Evolutionary conservation across 2,113 vertebrate species (phyloP).

Genomic region (Thymallus thymallus): DNA sequence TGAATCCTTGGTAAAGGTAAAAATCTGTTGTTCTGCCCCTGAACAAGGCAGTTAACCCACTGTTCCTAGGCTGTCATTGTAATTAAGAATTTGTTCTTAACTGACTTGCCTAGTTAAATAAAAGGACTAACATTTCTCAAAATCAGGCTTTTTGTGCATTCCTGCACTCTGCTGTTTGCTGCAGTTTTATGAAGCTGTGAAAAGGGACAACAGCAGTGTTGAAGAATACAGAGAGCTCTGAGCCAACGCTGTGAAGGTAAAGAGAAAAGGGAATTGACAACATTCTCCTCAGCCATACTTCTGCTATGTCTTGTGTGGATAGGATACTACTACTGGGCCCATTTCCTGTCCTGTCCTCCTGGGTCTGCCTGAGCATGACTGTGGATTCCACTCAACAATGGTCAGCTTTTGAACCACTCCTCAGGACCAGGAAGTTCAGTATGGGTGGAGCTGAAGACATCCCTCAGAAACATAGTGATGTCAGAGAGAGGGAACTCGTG

Average conservation of each 20-base stretch:
- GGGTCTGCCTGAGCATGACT: conserved; percentile 37
- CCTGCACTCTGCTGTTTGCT: background rate
- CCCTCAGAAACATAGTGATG: no score
- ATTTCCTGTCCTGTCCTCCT: background rate
- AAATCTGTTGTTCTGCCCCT: no score
- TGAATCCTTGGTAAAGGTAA: no score
- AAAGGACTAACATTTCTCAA: no score
- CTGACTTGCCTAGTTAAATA: no score
- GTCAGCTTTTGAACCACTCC: conserved; percentile 47
- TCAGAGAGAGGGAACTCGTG: no score
- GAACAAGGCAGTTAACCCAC: no score
- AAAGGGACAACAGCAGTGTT: conserved; percentile 6
- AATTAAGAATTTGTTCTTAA: no score
- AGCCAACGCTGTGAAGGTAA: conserved; percentile 7
- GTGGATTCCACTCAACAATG: conserved; percentile 24
- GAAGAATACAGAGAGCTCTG: conserved; percentile 16
- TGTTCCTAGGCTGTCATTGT: no score
- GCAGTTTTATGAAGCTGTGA: background rate
- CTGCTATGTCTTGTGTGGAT: background rate
- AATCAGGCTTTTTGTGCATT: background rate
- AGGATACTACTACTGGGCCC: background rate
- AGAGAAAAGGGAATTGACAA: conserved; percentile 38
- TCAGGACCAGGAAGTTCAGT: conserved; percentile 46
- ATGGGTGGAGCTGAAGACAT: background rate
- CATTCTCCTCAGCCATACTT: background rate